These are phyloP conservation scores for Acanthococcus lagerstroemiae DNA, from an alignment of 2,888 invertebrate genomes.

Conservation along the genomic window DNA sequence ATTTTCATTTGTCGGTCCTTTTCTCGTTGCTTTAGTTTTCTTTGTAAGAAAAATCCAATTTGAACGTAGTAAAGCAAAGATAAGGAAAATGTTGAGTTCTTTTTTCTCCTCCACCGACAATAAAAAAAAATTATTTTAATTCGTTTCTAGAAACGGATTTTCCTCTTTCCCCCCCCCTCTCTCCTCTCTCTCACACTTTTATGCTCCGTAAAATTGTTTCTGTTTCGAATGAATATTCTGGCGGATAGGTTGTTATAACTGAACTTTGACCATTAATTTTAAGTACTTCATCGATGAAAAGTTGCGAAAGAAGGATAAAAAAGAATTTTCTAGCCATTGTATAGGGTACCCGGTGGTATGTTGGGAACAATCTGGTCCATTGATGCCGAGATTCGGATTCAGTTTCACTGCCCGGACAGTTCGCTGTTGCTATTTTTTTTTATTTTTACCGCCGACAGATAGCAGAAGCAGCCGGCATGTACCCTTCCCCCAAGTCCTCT, in stretches of 20 bases:
- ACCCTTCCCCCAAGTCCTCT: too few species aligned
- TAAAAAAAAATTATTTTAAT: conserved; percentile 20
- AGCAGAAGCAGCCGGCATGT: too few species aligned
- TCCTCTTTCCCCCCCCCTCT: too few species aligned
- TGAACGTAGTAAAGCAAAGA: conserved; percentile 4
- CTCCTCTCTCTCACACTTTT: background rate
- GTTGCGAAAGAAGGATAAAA: too few species aligned
- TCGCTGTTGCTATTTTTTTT: too few species aligned
- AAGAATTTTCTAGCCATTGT: too few species aligned
- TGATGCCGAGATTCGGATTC: too few species aligned
- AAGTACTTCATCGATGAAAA: conserved; percentile 9
- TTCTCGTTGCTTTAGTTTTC: background rate
- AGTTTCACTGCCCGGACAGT: too few species aligned
- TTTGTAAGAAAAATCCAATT: conserved; percentile 9
- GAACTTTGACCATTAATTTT: conserved; percentile 21
- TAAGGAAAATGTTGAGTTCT: conserved; percentile 2
- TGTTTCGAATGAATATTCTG: background rate
- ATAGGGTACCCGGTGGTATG: too few species aligned
- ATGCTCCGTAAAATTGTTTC: conserved; percentile 13
- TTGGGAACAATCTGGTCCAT: too few species aligned
- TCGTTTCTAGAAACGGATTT: conserved; percentile 17
- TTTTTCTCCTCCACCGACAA: background rate
- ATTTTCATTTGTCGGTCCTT: conserved; percentile 5
- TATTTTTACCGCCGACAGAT: too few species aligned
- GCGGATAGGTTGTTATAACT: conserved; percentile 14